phyloP scores from a whole-genome alignment of 2,888 invertebrate species.

The Scaptomyza cyrtandrae region DNA sequence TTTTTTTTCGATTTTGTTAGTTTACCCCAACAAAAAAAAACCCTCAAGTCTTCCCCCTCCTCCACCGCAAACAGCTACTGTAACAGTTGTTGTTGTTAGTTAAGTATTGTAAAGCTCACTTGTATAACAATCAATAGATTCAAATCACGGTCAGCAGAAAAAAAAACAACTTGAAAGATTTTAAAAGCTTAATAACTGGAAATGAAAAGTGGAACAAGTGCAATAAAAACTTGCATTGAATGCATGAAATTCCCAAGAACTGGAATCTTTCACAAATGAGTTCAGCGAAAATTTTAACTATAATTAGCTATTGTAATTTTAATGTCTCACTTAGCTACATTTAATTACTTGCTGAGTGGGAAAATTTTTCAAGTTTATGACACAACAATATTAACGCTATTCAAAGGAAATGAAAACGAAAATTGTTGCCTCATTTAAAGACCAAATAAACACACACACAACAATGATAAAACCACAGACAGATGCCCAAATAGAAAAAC shows the following conservation, averaged over 20 bases:
- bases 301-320: background rate
- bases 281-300: background rate
- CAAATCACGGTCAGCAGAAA: slow-evolving; percentile 32
- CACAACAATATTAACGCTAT: slow-evolving; percentile 32
- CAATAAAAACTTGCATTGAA: slow-evolving; percentile 8
- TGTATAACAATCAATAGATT: slow-evolving; percentile 26
- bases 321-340: background rate
- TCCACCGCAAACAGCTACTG: slow-evolving; percentile 9
- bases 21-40: background rate
- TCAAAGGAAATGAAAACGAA: slow-evolving; percentile 57
- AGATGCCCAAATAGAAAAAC: slow-evolving; percentile 6
- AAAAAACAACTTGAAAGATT: slow-evolving; percentile 1
- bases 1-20: slow-evolving; percentile 1
- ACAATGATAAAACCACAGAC: too few species aligned
- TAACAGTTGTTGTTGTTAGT: slow-evolving; percentile 14
- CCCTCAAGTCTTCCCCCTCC: background rate
- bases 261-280: background rate
- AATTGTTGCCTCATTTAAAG: slow-evolving; percentile 36
- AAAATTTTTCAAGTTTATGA: slow-evolving; percentile 36
- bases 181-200: slow-evolving; percentile 17
- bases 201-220: slow-evolving; percentile 31
- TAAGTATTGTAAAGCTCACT: slow-evolving; percentile 17
- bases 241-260: slow-evolving; percentile 6
- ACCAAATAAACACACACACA: slow-evolving; percentile 50
- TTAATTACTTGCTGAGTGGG: background rate